phyloP scores from a whole-genome alignment of 2,888 invertebrate genomes.

The Ectemnius cavifrons region DNA sequence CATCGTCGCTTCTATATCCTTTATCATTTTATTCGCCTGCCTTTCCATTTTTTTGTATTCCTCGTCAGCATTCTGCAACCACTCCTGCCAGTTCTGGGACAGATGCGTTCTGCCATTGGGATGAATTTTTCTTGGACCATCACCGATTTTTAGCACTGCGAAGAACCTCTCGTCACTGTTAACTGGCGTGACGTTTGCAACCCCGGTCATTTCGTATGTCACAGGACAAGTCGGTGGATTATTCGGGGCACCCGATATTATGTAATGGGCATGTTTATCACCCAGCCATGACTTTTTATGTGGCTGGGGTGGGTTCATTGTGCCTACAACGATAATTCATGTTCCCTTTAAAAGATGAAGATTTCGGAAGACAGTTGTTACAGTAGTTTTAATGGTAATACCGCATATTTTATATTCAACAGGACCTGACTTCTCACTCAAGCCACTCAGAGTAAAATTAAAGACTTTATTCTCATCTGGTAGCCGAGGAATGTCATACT shows the following conservation, averaged over 20 bases:
- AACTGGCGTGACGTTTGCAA: constrained; percentile 59
- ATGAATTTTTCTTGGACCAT: constrained; percentile 50
- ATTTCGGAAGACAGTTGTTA: neutral
- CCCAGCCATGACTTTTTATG: constrained; percentile 54
- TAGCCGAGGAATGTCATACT: constrained; percentile 19
- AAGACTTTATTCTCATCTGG: constrained; percentile 40
- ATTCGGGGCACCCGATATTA: constrained; percentile 58
- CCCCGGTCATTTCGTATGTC: constrained; percentile 60
- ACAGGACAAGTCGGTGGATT: constrained; percentile 53
- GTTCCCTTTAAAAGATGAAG: too few species aligned
- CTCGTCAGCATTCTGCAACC: constrained; percentile 66
- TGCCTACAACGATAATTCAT: constrained; percentile 18
- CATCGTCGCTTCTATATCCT: constrained; percentile 58
- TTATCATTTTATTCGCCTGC: constrained; percentile 64
- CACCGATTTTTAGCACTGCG: constrained; percentile 52
- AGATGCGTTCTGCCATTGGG: constrained; percentile 67
- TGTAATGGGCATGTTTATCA: constrained; percentile 57
- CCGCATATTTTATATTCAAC: constrained; percentile 53
- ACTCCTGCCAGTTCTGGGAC: constrained; percentile 71
- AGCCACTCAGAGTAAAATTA: constrained; percentile 41
- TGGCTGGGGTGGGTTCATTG: constrained; percentile 40
- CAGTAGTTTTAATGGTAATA: neutral
- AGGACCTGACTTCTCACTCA: constrained; percentile 35
- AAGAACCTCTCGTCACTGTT: constrained; percentile 68
- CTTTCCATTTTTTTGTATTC: constrained; percentile 61